phyloP scores from a whole-genome alignment of 2,888 invertebrate species.

The Gasteruption jaculator region DNA sequence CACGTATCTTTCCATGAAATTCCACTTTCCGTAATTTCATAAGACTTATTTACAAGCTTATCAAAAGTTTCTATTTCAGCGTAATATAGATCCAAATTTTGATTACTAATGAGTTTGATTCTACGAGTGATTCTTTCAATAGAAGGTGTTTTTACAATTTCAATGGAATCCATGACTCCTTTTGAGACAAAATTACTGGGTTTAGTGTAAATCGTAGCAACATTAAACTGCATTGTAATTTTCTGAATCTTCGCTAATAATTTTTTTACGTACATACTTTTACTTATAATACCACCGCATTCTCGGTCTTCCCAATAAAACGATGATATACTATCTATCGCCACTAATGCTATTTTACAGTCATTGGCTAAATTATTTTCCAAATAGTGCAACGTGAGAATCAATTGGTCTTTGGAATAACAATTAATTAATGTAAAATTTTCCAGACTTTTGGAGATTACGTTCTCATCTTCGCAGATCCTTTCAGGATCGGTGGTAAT shows the following conservation, averaged over 20 bases:
- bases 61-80: constrained; percentile 21
- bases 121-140: constrained; percentile 44
- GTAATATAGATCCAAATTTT: constrained; percentile 16
- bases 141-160: constrained; percentile 10
- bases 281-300: constrained; percentile 25
- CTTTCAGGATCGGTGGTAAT: constrained; percentile 24
- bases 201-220: constrained; percentile 55
- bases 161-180: constrained; percentile 16
- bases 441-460: constrained; percentile 39
- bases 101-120: constrained; percentile 37
- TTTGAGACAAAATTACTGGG: constrained; percentile 54
- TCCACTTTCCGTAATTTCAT: constrained; percentile 20
- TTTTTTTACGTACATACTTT: constrained; percentile 55
- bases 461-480: constrained; percentile 20
- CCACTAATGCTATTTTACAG: constrained; percentile 49
- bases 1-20: constrained; percentile 18
- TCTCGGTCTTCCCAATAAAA: constrained; percentile 54
- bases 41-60: constrained; percentile 10
- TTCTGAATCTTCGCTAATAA: constrained; percentile 51
- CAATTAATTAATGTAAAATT: constrained; percentile 49
- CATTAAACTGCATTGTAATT: constrained; percentile 54
- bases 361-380: constrained; percentile 49
- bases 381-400: constrained; percentile 43
- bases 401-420: constrained; percentile 46
- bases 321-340: constrained; percentile 54